Conservation (phyloP, 2,888 invertebrate species). For the Subacronicta megacephala region DNA sequence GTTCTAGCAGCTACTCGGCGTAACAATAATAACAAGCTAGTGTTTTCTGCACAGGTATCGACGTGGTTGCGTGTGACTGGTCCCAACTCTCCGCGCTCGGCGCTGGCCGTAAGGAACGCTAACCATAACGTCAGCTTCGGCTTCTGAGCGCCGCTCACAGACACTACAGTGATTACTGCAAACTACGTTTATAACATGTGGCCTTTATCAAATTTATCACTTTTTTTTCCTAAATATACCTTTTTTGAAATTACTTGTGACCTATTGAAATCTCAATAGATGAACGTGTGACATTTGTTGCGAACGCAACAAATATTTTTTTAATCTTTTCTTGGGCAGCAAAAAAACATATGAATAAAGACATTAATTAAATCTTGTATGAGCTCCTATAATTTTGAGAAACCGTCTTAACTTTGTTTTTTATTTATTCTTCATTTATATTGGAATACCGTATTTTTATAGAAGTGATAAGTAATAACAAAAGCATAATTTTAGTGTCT, state of each 20-base stretch:
- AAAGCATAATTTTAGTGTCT: constrained; percentile 29
- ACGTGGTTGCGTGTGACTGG: constrained; percentile 90
- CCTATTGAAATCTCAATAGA: constrained; percentile 34
- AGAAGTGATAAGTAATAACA: constrained; percentile 15
- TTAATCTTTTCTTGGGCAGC: constrained; percentile 11
- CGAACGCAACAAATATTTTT: constrained; percentile 10
- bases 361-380: constrained; percentile 3
- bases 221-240: neutral
- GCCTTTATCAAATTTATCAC: constrained; percentile 30
- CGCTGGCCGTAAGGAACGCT: constrained; percentile 73
- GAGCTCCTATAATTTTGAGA: neutral
- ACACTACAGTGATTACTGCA: constrained; percentile 12
- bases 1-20: too few relatives aligned
- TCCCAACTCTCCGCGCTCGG: constrained; percentile 88
- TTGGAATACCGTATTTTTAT: constrained; percentile 10
- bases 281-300: constrained; percentile 9
- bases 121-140: constrained; percentile 84
- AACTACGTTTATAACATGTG: constrained; percentile 18
- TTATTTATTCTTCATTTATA: constrained; percentile 1
- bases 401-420: neutral
- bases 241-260: constrained; percentile 14
- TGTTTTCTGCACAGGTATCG: constrained; percentile 72
- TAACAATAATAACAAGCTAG: too few relatives aligned
- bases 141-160: constrained; percentile 62
- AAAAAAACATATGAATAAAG: constrained; percentile 11